Evolutionary conservation across 2,888 invertebrate genomes (phyloP), one percentile per base, ranked within the genome.

Genomic region (Beris chalybata): DNA sequence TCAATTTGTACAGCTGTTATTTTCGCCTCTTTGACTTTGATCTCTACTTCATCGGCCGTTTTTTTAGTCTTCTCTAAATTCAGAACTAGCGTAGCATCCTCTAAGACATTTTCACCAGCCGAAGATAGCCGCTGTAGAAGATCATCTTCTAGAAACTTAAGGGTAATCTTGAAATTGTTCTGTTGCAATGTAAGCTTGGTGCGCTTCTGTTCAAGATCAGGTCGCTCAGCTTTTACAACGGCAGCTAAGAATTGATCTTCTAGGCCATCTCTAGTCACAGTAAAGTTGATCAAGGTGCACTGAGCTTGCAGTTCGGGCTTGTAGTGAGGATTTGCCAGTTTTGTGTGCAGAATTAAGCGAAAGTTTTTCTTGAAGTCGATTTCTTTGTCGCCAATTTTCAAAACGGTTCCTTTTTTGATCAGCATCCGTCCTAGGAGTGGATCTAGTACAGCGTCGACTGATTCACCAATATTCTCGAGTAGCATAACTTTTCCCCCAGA

Each of bases 251-350:
- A 82, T 77, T 97, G 97, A 74, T 97, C 96, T 78, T 97, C 97
- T 13, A 97, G 83, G 78, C 94, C 96, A 78, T 96, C 95, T 75
- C 88, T 86, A 0, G 96, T 97, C 3, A 97, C 96, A 2, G 96
- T 96, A 75, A 97, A 97, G 81, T 97, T 96, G 70, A 97, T 95
- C 13, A 97, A 85, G 0, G 96, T 96, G 6, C 95, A 92, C 82
- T 97, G 96, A 0, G 96, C 96, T 81, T 97, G 96, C 88, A 96
- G 92, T 82, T 97, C 96, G 0, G 96, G 96, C 76, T 96, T 94
- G 78, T 95, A 97, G 82, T 96, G 96, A 0, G 96, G 96, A 82
- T 97, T 97, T 1, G 93, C 95, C 69, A 97, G 81, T 81, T 97
- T 97, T 0, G 96, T 96, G 77, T 97, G 96, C 0, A 97, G 79